Conservation (phyloP, 2,888 invertebrate species). For the Mystacides longicornis region DNA sequence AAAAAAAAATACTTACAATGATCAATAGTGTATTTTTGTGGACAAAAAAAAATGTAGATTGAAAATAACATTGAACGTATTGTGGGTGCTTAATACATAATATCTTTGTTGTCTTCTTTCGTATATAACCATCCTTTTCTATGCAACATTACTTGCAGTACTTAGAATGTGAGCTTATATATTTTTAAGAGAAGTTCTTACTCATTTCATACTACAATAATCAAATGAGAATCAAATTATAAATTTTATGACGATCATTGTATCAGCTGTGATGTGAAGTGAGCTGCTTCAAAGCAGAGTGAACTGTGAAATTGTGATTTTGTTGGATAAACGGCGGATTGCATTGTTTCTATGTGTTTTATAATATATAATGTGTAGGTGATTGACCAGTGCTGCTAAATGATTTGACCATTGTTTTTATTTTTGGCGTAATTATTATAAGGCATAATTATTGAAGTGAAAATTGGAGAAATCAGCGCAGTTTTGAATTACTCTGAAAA, state of each 20-base stretch:
- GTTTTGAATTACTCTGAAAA: conserved; percentile 30
- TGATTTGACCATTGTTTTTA: neutral
- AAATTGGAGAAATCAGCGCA: neutral
- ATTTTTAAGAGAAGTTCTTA: neutral
- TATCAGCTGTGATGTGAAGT: conserved; percentile 20
- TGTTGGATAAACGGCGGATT: conserved; percentile 12
- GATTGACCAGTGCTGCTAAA: neutral
- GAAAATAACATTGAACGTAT: too few relatives aligned
- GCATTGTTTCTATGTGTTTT: neutral
- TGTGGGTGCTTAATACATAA: too few relatives aligned
- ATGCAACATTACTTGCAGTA: neutral
- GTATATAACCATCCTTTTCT: neutral
- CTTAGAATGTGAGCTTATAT: neutral
- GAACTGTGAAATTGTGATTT: conserved; percentile 19
- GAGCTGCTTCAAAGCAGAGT: conserved; percentile 17
- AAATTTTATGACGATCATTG: conserved; percentile 13
- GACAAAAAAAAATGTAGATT: too few relatives aligned
- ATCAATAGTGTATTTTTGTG: too few relatives aligned
- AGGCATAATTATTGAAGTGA: neutral
- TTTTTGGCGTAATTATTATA: neutral
- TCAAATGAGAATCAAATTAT: too few relatives aligned
- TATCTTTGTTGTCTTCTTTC: neutral
- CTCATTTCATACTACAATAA: neutral
- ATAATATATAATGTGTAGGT: neutral
- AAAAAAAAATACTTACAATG: too few relatives aligned